Percentiles rank a stretch among this genome's conserved stretches.
phyloP scores from a whole-genome alignment of 2,113 vertebrate genomes.

The Amia ocellicauda region DNA sequence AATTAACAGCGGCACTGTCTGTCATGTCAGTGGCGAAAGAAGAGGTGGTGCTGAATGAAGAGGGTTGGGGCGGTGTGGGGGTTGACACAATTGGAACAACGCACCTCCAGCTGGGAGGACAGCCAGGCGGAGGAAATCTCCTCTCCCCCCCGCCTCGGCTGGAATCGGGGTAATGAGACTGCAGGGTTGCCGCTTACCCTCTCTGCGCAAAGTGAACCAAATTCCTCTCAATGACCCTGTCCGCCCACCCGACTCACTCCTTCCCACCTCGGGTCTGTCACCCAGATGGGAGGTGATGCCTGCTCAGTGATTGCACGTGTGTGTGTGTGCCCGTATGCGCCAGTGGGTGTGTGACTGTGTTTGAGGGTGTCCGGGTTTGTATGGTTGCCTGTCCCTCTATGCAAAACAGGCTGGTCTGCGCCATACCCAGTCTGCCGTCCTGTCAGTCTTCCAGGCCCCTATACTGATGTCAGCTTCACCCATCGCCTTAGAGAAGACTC shows the following conservation, averaged over 20 bases:
- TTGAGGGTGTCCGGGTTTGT: constrained; percentile 13
- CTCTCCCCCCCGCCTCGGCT: constrained; percentile 6
- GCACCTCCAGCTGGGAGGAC: constrained; percentile 32
- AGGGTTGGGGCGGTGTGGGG: not conserved
- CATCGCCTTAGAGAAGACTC: too few species aligned
- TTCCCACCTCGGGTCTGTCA: constrained; percentile 8
- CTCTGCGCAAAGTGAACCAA: not conserved
- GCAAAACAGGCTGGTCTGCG: constrained; percentile 16
- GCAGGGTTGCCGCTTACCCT: not conserved
- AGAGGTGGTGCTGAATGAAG: constrained; percentile 11
- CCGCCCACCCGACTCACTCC: not conserved
- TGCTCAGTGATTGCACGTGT: not conserved
- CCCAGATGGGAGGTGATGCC: constrained; percentile 25
- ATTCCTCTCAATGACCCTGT: not conserved
- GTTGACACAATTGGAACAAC: constrained; percentile 19
- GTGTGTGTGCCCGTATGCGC: not conserved
- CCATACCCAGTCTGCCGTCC: constrained; percentile 5
- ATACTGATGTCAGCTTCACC: too few species aligned
- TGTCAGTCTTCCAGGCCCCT: constrained; percentile 14
- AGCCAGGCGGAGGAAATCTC: constrained; percentile 8
- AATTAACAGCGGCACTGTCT: constrained; percentile 34
- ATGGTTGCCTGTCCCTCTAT: constrained; percentile 13
- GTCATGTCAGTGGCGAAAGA: constrained; percentile 25
- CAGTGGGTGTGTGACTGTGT: constrained; percentile 9
- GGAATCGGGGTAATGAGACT: constrained; percentile 26